phyloP scores from a whole-genome alignment of 2,888 invertebrate genomes.

The Anthrax anthrax region DNA sequence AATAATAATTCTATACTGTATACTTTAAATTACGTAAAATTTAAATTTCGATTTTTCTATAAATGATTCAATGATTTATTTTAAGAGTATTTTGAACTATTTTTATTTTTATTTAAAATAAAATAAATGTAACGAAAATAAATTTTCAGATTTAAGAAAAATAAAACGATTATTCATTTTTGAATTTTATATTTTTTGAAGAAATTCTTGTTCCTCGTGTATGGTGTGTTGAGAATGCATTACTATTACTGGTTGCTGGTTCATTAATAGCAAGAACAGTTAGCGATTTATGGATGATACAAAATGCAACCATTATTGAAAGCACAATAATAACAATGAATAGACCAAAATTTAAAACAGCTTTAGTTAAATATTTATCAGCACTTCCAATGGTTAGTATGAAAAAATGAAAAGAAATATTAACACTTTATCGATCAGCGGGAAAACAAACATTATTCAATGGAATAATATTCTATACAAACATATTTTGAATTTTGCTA shows the following conservation, averaged over 20 bases:
- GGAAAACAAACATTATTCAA: no score
- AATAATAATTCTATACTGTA: no score
- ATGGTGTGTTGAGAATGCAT: constrained; percentile 60
- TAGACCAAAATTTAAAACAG: constrained; percentile 53
- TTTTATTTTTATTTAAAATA: no score
- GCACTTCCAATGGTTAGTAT: constrained; percentile 69
- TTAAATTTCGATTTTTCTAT: no score
- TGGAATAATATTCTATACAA: background rate
- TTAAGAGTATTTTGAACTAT: no score
- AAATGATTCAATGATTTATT: no score
- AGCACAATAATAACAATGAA: constrained; percentile 89
- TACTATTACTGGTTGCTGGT: constrained; percentile 57
- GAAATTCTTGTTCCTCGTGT: constrained; percentile 68
- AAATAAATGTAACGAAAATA: no score
- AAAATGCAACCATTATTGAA: constrained; percentile 85
- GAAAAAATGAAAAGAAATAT: background rate
- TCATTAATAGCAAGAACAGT: constrained; percentile 78
- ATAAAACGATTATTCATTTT: no score
- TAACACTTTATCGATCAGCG: no score
- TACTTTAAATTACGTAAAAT: no score
- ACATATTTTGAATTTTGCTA: background rate
- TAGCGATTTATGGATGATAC: constrained; percentile 96
- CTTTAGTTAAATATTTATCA: constrained; percentile 62
- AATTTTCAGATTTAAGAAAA: no score
- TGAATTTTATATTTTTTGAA: constrained; percentile 13